These are phyloP conservation scores for Mixornis gularis DNA, from an alignment of 2,113 vertebrate species.

Conservation along the genomic window DNA sequence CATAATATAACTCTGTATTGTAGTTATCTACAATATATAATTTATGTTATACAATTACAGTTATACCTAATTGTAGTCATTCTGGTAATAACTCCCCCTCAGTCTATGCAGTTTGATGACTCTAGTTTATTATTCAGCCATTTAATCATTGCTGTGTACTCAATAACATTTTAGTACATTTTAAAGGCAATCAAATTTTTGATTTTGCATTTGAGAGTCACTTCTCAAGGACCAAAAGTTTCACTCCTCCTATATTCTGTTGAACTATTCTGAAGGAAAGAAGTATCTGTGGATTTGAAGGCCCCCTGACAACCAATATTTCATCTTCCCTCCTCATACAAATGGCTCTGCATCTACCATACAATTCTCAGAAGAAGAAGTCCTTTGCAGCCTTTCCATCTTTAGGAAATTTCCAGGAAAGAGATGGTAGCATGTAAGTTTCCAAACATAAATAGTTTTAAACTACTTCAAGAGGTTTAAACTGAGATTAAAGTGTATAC, in stretches of 20 bases:
- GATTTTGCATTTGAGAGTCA: background rate
- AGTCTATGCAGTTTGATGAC: background rate
- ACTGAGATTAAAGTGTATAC: background rate
- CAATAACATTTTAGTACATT: background rate
- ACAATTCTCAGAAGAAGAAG: background rate
- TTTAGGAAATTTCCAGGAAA: background rate
- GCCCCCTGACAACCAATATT: background rate
- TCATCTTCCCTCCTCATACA: background rate
- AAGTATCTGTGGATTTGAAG: background rate
- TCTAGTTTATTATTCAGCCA: background rate
- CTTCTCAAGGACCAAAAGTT: background rate
- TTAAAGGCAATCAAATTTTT: background rate
- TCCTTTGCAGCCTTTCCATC: background rate
- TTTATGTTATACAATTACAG: background rate
- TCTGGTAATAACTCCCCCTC: background rate
- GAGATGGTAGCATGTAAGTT: background rate
- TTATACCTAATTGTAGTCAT: background rate
- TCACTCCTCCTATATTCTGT: background rate
- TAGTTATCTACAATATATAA: background rate
- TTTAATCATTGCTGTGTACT: background rate
- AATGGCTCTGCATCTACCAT: background rate
- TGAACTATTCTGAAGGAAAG: background rate
- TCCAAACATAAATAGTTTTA: background rate
- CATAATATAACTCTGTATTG: background rate
- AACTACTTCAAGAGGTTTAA: background rate